Evolutionary conservation across 2,797 vertebrate genomes (phyloP).

Genomic region (Channa striata): DNA sequence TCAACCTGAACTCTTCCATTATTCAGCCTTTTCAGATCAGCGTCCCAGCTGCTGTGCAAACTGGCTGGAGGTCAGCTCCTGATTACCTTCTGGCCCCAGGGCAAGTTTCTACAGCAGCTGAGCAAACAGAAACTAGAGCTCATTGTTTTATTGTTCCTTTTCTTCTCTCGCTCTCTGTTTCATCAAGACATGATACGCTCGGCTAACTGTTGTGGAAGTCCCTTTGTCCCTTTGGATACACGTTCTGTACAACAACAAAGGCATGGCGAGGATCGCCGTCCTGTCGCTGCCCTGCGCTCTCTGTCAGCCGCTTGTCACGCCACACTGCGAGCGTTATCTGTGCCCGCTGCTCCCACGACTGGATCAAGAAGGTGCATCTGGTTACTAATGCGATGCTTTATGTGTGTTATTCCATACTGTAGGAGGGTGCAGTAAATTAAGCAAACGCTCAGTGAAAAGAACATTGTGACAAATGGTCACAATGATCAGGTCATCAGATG

Average conservation of each 20-base stretch:
- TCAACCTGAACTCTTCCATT: slow-evolving; percentile 4
- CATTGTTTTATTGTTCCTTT: slow-evolving; percentile 45
- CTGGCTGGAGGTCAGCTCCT: slow-evolving; percentile 12
- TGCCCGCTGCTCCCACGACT: too few relatives aligned
- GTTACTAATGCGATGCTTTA: too few relatives aligned
- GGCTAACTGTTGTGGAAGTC: slow-evolving; percentile 21
- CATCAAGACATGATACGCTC: slow-evolving; percentile 13
- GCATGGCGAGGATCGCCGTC: slow-evolving; percentile 28
- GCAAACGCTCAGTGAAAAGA: too few relatives aligned
- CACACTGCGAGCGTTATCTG: background rate
- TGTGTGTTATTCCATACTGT: too few relatives aligned
- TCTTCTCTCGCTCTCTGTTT: slow-evolving; percentile 18
- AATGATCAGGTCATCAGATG: too few relatives aligned
- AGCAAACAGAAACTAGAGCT: slow-evolving; percentile 63
- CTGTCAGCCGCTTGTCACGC: background rate
- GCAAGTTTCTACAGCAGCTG: slow-evolving; percentile 51
- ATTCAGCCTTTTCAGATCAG: background rate
- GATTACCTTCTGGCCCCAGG: slow-evolving; percentile 1
- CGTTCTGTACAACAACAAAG: slow-evolving; percentile 23
- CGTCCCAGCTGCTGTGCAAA: slow-evolving; percentile 2
- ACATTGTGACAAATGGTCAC: too few relatives aligned
- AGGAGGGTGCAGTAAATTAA: too few relatives aligned
- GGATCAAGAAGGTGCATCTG: too few relatives aligned
- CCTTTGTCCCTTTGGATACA: slow-evolving; percentile 41
- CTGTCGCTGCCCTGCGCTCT: background rate